Evolutionary conservation across 2,113 vertebrate species (phyloP).

Genomic region (Oxygymnocypris stewartii): DNA sequence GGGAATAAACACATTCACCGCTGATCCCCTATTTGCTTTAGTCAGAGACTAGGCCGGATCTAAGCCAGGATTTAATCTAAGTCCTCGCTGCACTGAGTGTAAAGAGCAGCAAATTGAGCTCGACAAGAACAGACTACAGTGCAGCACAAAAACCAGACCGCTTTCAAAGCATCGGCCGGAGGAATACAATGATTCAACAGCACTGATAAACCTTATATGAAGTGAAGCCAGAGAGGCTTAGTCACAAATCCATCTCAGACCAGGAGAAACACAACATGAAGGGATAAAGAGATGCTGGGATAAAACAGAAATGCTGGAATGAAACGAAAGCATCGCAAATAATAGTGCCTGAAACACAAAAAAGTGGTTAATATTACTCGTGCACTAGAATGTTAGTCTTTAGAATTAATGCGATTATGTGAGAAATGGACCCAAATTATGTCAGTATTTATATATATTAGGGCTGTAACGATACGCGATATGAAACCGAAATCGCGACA

Average conservation of each 20-base stretch:
- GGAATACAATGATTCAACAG: slow-evolving; percentile 11
- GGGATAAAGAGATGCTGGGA: background rate
- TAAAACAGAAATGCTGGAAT: background rate
- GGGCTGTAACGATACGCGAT: too few relatives aligned
- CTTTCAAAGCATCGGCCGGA: background rate
- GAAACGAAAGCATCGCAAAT: background rate
- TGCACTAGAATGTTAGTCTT: background rate
- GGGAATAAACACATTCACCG: slow-evolving; percentile 1
- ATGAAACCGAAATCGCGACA: too few relatives aligned
- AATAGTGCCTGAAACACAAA: background rate
- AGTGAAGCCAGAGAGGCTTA: background rate
- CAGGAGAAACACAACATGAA: background rate
- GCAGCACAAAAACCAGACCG: background rate
- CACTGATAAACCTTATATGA: background rate
- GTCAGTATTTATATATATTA: too few relatives aligned
- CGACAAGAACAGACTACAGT: slow-evolving; percentile 16
- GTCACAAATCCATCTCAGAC: background rate
- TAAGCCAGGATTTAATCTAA: slow-evolving; percentile 26
- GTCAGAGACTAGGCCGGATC: slow-evolving; percentile 27
- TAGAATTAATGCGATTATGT: background rate
- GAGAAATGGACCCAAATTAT: background rate
- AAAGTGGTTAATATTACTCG: background rate
- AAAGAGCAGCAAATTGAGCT: slow-evolving; percentile 21
- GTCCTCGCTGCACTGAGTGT: too few relatives aligned
- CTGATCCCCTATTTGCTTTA: slow-evolving; percentile 33